Percentiles rank a stretch among this genome's conserved stretches.
phyloP scores from a whole-genome alignment of 2,888 invertebrate genomes.

The Heliconius aoede region DNA sequence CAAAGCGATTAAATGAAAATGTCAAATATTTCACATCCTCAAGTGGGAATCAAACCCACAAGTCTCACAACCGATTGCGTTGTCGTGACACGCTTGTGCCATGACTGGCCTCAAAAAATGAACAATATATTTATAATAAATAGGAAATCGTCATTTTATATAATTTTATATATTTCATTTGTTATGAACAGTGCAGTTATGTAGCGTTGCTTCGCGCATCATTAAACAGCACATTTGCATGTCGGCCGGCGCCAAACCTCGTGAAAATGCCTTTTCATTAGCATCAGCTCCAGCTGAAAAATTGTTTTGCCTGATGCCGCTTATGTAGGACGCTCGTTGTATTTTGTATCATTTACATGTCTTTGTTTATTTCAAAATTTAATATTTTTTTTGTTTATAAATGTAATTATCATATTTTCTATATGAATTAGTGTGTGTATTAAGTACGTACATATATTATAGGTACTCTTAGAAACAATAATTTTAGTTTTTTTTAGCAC shows the following conservation, averaged over 20 bases:
- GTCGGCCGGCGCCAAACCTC: slow-evolving; percentile 79
- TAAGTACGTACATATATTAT: too few species aligned
- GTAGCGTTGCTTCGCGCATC: slow-evolving; percentile 74
- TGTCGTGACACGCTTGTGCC: too few species aligned
- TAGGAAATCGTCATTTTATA: slow-evolving; percentile 4
- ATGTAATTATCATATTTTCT: not conserved
- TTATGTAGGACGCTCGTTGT: slow-evolving; percentile 50
- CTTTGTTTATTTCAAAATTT: slow-evolving; percentile 23
- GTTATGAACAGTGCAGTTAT: slow-evolving; percentile 56
- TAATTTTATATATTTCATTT: slow-evolving; percentile 13
- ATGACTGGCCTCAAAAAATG: not conserved
- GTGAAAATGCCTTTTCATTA: slow-evolving; percentile 83
- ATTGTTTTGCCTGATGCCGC: slow-evolving; percentile 70
- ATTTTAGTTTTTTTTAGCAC: too few species aligned
- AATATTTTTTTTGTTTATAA: not conserved
- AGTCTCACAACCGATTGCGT: too few species aligned
- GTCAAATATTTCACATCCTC: too few species aligned
- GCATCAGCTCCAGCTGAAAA: slow-evolving; percentile 77
- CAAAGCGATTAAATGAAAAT: too few species aligned
- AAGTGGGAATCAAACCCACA: too few species aligned
- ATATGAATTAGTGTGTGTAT: not conserved
- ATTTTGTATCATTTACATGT: slow-evolving; percentile 47
- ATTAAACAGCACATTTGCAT: slow-evolving; percentile 78
- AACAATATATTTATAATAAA: not conserved
- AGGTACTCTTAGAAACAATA: not conserved